phyloP scores from a whole-genome alignment of 2,797 vertebrate genomes.

The Leptatherina wallacei region DNA sequence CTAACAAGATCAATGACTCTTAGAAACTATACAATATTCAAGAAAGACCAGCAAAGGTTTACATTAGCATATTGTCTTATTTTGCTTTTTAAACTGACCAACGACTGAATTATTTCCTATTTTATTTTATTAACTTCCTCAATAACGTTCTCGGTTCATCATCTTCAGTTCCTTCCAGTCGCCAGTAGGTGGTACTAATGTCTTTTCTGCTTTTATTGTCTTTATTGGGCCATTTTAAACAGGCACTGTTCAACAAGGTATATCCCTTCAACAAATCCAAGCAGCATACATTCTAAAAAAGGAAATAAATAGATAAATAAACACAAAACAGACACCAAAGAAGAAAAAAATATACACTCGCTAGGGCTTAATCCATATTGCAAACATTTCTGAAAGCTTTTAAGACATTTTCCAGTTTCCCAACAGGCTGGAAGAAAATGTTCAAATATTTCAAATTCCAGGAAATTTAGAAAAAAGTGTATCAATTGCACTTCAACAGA shows the following conservation, averaged over 20 bases:
- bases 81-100: not conserved
- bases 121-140: not conserved
- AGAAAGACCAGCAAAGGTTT: not conserved
- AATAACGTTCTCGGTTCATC: not conserved
- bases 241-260: not conserved
- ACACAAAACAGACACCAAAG: not conserved
- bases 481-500: conserved; percentile 29
- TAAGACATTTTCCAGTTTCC: not conserved
- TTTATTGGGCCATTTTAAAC: not conserved
- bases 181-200: conserved; percentile 53
- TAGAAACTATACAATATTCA: not conserved
- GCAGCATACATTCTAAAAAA: not conserved
- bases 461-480: not conserved
- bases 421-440: not conserved
- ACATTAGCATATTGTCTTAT: not conserved
- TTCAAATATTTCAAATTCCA: not conserved
- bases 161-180: not conserved
- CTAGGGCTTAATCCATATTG: not conserved
- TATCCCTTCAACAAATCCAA: not conserved
- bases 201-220: conserved; percentile 1
- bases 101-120: too few relatives aligned
- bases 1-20: not conserved
- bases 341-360: not conserved
- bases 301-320: not conserved
- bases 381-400: not conserved